Conservation (phyloP, 2,888 invertebrate genomes). For the Schizaphis graminum region DNA sequence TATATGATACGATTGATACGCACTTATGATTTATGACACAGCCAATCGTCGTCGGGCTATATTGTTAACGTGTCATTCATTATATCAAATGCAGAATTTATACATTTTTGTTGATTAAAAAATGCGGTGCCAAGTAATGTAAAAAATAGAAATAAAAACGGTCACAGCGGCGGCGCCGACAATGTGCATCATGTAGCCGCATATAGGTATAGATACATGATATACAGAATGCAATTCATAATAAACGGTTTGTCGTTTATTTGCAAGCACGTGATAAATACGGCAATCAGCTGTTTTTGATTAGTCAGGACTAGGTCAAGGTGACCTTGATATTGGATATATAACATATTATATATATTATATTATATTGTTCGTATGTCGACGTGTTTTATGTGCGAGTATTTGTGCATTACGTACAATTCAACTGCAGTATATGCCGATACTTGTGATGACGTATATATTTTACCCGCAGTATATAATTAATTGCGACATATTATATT, state of each 20-base stretch:
- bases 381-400: not conserved
- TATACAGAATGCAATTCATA: constrained; percentile 12
- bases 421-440: constrained; percentile 5
- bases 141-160: not conserved
- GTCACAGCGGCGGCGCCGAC: not conserved
- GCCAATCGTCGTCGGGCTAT: not conserved
- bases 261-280: constrained; percentile 36
- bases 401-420: not conserved
- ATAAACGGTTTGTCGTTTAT: constrained; percentile 3
- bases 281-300: constrained; percentile 38
- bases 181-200: not conserved
- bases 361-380: not conserved
- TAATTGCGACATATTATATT: constrained; percentile 19
- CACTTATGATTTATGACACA: not conserved
- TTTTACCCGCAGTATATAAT: not conserved
- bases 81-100: not conserved
- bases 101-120: not conserved
- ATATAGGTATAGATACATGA: not conserved
- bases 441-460: not conserved
- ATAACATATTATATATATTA: constrained; percentile 8
- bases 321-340: constrained; percentile 51
- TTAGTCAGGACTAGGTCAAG: constrained; percentile 51
- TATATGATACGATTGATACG: not conserved
- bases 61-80: not conserved
- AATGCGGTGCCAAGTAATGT: not conserved